Percentiles rank a stretch among this genome's conserved stretches.
Conservation (phyloP, 1,140 invertebrate genomes). For the Adelges cooleyi region DNA sequence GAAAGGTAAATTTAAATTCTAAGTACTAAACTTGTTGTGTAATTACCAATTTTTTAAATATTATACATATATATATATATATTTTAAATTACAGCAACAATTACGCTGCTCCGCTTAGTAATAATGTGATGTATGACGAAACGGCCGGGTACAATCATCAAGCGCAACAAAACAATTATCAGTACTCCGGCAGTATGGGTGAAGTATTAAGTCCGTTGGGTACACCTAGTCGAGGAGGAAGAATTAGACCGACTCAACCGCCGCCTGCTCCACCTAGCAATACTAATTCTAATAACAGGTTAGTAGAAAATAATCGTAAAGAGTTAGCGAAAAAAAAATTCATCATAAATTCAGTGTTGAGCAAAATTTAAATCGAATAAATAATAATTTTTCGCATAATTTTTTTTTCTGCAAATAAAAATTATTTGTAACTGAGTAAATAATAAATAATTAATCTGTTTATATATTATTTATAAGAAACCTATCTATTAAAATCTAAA, state of each 20-base stretch:
- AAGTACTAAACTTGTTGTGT: too few relatives aligned
- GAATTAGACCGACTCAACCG: constrained; percentile 62
- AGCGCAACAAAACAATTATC: constrained; percentile 19
- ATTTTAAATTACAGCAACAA: constrained; percentile 2
- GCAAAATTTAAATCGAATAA: too few relatives aligned
- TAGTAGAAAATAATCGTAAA: neutral
- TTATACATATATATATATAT: neutral
- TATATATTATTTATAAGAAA: too few relatives aligned
- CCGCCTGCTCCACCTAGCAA: constrained; percentile 71
- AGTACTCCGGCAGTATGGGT: constrained; percentile 27
- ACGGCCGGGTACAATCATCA: constrained; percentile 36
- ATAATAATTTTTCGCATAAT: too few relatives aligned
- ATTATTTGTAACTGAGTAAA: too few relatives aligned
- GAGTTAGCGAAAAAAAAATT: too few relatives aligned
- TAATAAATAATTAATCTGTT: too few relatives aligned
- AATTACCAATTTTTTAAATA: too few relatives aligned
- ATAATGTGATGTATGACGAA: constrained; percentile 37
- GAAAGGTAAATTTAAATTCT: neutral
- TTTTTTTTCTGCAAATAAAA: too few relatives aligned
- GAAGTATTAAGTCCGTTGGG: constrained; percentile 32
- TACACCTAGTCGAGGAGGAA: constrained; percentile 45
- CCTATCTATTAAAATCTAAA: too few relatives aligned
- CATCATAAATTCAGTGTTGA: too few relatives aligned
- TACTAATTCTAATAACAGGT: constrained; percentile 44
- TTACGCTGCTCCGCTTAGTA: constrained; percentile 20